These are phyloP conservation scores for Antechinus stuartii DNA, from an alignment of 2,113 vertebrate species.

Conservation along the genomic window DNA sequence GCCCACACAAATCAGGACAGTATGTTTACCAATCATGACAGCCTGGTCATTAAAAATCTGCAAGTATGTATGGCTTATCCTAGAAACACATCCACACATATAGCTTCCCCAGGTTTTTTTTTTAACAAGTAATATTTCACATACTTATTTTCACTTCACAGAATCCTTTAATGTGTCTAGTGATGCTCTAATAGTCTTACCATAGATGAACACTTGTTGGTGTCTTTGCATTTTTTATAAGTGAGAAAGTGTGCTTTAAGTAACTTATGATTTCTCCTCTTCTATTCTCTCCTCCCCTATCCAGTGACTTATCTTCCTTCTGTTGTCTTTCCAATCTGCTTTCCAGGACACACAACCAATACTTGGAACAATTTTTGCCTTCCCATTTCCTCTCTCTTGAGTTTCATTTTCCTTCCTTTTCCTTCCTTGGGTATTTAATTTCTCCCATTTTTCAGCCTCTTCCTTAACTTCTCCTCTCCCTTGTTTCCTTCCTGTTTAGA, in stretches of 20 bases:
- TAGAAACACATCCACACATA: background rate
- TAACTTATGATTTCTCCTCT: background rate
- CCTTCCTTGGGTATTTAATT: constrained; percentile 50
- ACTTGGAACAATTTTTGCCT: constrained; percentile 35
- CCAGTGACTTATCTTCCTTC: constrained; percentile 37
- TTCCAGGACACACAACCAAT: background rate
- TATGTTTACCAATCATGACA: background rate
- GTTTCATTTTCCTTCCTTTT: constrained; percentile 66
- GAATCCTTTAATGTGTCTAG: background rate
- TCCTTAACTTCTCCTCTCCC: background rate
- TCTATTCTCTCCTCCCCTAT: background rate
- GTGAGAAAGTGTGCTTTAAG: constrained; percentile 65
- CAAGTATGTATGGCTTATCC: background rate
- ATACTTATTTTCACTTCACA: background rate
- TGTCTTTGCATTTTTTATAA: constrained; percentile 37
- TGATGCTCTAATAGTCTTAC: background rate
- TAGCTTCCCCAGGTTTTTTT: background rate
- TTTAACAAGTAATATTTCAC: background rate
- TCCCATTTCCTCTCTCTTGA: constrained; percentile 47
- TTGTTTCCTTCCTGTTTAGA: background rate
- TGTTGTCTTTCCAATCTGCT: constrained; percentile 11
- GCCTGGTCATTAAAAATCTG: background rate
- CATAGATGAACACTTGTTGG: background rate
- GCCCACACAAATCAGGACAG: background rate
- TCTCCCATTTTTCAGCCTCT: constrained; percentile 14